phyloP scores from a whole-genome alignment of 92 coral and sea anemone species.

The Galaxea fascicularis region DNA sequence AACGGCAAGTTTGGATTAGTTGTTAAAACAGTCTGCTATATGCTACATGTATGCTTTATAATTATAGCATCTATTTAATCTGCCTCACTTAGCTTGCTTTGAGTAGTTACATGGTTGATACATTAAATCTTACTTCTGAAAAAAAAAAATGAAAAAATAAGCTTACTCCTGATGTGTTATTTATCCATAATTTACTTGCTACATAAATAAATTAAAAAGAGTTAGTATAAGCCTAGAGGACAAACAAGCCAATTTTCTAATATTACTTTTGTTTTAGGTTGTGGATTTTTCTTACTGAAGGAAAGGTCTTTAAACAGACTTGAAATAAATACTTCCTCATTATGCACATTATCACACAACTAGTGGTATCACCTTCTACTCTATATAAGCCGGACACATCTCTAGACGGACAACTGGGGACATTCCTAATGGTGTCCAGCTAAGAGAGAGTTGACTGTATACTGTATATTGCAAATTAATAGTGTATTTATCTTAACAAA shows the following conservation, averaged over 20 bases:
- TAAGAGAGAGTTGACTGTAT: neutral
- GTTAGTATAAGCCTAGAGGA: conserved; percentile 4
- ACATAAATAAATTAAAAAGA: neutral
- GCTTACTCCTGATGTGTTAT: neutral
- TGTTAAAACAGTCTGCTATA: neutral
- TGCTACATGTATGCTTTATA: neutral
- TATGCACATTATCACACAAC: conserved; percentile 5
- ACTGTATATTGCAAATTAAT: neutral
- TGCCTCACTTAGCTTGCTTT: neutral
- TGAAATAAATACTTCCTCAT: neutral
- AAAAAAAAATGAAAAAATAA: no score
- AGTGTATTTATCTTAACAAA: neutral
- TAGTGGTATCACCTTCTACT: conserved; percentile 3
- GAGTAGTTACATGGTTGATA: neutral
- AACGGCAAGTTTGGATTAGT: neutral
- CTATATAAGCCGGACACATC: neutral
- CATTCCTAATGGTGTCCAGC: conserved; percentile 8
- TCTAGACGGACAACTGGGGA: conserved; percentile 3
- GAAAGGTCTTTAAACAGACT: conserved; percentile 7
- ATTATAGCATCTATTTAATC: neutral
- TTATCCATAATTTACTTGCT: neutral
- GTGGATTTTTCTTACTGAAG: conserved; percentile 6
- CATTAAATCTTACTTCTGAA: no score
- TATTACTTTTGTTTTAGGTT: neutral
- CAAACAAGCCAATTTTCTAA: conserved; percentile 2